Conservation (phyloP, 2,888 invertebrate species). For the Chironomus tentans region DNA sequence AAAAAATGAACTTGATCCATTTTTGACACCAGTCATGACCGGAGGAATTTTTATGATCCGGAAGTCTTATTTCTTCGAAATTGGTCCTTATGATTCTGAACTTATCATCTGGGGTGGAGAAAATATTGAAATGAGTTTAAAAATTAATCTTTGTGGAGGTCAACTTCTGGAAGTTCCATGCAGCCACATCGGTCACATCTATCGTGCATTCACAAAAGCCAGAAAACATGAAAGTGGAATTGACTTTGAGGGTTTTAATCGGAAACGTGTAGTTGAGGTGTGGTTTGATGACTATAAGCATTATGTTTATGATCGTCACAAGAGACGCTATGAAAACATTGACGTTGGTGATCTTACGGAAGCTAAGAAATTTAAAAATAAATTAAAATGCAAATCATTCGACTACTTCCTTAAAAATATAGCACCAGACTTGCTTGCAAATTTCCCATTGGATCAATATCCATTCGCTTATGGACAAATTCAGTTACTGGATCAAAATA, state of each 20-base stretch:
- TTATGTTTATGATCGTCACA: background rate
- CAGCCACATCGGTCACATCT: conserved; percentile 64
- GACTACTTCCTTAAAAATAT: background rate
- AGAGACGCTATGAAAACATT: background rate
- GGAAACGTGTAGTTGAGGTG: conserved; percentile 14
- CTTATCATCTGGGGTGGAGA: conserved; percentile 71
- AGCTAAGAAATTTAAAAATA: background rate
- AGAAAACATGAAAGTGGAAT: conserved; percentile 9
- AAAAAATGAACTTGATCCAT: conserved; percentile 54
- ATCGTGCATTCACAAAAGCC: conserved; percentile 39
- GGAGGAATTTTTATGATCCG: conserved; percentile 89
- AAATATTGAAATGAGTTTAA: conserved; percentile 71
- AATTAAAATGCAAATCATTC: conserved; percentile 9
- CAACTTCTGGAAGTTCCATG: conserved; percentile 61
- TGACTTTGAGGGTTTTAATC: background rate
- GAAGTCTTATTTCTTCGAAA: conserved; percentile 72
- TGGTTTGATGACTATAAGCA: conserved; percentile 21
- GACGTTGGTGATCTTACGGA: background rate
- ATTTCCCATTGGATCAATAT: background rate
- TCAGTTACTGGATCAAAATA: background rate
- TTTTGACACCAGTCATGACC: conserved; percentile 84
- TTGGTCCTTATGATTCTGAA: conserved; percentile 66
- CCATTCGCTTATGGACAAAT: background rate
- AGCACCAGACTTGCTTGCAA: background rate
- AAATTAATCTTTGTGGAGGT: conserved; percentile 65